Evolutionary conservation across 2,888 invertebrate genomes (phyloP).

Genomic region (Acholoe squamosa): DNA sequence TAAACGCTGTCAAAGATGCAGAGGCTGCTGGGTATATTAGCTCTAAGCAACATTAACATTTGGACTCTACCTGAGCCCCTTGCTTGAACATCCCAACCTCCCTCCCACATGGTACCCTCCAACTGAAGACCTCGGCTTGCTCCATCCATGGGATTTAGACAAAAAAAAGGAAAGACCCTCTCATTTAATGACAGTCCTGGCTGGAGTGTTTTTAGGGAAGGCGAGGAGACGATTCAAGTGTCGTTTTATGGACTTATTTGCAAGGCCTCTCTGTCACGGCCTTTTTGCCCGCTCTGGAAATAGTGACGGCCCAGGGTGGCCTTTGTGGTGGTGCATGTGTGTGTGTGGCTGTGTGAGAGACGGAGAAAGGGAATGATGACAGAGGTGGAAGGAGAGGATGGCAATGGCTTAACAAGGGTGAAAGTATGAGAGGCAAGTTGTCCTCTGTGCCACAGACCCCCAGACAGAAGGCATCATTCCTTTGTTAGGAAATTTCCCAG

Average conservation of each 20-base stretch:
- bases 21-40: background rate
- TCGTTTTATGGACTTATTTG: conserved; percentile 21
- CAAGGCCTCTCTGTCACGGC: conserved; percentile 19
- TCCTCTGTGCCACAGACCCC: background rate
- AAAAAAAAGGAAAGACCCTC: background rate
- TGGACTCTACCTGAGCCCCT: background rate
- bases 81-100: conserved; percentile 23
- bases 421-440: background rate
- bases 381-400: too few species aligned
- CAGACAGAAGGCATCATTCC: background rate
- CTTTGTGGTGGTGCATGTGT: background rate
- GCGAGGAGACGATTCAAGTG: conserved; percentile 29
- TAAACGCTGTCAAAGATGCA: background rate
- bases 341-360: background rate
- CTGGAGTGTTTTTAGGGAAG: background rate
- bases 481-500: background rate
- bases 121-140: background rate
- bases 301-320: background rate
- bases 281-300: conserved; percentile 41
- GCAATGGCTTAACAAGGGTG: too few species aligned
- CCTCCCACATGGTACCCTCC: background rate
- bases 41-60: conserved; percentile 17
- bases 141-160: background rate
- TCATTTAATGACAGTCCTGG: conserved; percentile 17
- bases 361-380: too few species aligned